phyloP scores from a whole-genome alignment of 2,888 invertebrate species.

The Fragum fragum region DNA sequence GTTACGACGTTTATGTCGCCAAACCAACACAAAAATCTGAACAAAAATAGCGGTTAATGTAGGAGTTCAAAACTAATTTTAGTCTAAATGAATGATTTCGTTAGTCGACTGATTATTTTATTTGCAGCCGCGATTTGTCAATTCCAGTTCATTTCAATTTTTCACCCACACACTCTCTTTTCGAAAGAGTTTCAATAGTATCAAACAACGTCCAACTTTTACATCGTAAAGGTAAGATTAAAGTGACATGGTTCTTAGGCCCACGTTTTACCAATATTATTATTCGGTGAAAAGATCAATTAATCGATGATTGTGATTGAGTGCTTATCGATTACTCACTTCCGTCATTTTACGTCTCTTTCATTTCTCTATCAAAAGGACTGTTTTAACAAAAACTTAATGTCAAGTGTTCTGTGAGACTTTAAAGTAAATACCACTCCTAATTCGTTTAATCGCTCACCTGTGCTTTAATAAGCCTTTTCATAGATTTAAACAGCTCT shows the following conservation, averaged over 20 bases:
- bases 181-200: no score
- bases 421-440: conserved; percentile 5
- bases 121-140: no score
- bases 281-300: conserved; percentile 2
- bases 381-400: conserved; percentile 13
- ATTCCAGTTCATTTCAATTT: no score
- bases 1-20: no score
- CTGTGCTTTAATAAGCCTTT: not conserved
- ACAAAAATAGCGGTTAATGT: no score
- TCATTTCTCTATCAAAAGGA: not conserved
- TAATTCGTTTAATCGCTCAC: conserved; percentile 1
- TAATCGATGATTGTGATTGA: conserved; percentile 16
- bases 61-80: no score
- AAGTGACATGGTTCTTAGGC: not conserved
- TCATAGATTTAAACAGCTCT: no score
- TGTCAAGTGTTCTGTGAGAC: not conserved
- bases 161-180: no score
- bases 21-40: no score
- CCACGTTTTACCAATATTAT: conserved; percentile 19
- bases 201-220: no score
- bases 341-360: conserved; percentile 3
- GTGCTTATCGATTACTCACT: conserved; percentile 17
- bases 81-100: no score
- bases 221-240: conserved; percentile 5
- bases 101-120: no score